Base-by-base conservation (phyloP, 2,888 invertebrate species). In the Escarpia spicata region DNA sequence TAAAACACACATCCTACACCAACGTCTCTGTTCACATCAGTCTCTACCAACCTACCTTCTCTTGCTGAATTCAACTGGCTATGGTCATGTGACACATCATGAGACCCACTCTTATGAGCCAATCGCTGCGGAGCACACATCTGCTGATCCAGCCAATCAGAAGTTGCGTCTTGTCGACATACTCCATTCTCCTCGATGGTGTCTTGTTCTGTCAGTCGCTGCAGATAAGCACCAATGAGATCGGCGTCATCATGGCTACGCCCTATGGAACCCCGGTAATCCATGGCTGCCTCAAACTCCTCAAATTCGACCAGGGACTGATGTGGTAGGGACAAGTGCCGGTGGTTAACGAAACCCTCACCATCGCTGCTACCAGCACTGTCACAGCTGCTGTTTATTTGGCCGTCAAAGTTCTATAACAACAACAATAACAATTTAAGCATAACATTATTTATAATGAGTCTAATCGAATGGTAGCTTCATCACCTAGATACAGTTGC, bases 291-390 rank as follows among this genome's bases (percentile, higher is more conserved):
- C 91, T 95, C 95, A 89, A 95, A 92, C 9, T 94, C 94, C 90
- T 96, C 96, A 94, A 95, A 95, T 92, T 96, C 96, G 60, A 94
- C 94, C 58, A 95, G 93, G 0, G 96, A 96, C 90, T 95, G 93
- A 12, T 91, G 58, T 3, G 75, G 75, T 6, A 75, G 75, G 3
- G 75, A 75, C n/a, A 75, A 26, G n/a, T 75, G 75, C 3, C 92
- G 91, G 45, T 92, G 92, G 90, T 91, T 75, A 26, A 37, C 60
- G 58, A 44, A 58, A 58, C 75, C 60, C 15, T 93, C 75, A 43
- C 37, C 89, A 43, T 58, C 31, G 90, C 89, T 12, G 12, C 91
- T 37, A 43, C 89, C 90, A 43, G 91, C 31, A 37, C 91, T 90
- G 26, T n/a, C n/a, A 52, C 12, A 12, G 52, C 52, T 52, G 52